These are phyloP conservation scores for Lophura nycthemera DNA, from an alignment of 2,113 vertebrate species.

Conservation along the genomic window DNA sequence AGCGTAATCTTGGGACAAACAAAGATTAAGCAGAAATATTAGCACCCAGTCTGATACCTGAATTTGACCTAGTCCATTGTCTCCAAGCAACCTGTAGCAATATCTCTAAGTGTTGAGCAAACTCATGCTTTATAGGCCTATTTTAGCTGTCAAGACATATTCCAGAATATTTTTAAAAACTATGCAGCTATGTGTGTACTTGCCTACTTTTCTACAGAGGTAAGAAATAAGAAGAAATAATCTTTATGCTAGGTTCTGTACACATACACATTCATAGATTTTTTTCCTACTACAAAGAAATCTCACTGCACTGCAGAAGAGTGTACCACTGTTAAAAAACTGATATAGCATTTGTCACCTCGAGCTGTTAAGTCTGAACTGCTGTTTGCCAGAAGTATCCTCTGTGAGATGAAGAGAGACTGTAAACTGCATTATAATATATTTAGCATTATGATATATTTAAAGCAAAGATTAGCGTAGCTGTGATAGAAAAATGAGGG, in stretches of 20 bases:
- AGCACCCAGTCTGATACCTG: neutral
- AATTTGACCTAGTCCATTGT: neutral
- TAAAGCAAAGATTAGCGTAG: neutral
- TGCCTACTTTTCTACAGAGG: neutral
- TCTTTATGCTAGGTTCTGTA: neutral
- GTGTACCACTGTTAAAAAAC: neutral
- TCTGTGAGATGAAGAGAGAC: neutral
- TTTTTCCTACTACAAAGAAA: neutral
- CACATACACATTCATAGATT: neutral
- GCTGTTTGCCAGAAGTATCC: neutral
- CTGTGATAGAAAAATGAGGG: neutral
- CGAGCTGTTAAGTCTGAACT: neutral
- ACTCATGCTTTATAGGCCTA: neutral
- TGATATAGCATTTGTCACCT: neutral
- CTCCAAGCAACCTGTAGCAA: neutral
- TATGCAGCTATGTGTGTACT: neutral
- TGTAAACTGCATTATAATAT: neutral
- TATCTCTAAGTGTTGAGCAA: neutral
- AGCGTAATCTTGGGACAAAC: neutral
- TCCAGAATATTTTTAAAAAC: neutral
- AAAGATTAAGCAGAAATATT: neutral
- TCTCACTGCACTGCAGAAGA: neutral
- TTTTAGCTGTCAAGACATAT: neutral
- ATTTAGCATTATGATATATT: conserved; percentile 10
- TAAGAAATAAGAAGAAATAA: neutral